Evolutionary conservation across 2,888 invertebrate species (phyloP).

Genomic region (Scrobipalpa atriplicella): DNA sequence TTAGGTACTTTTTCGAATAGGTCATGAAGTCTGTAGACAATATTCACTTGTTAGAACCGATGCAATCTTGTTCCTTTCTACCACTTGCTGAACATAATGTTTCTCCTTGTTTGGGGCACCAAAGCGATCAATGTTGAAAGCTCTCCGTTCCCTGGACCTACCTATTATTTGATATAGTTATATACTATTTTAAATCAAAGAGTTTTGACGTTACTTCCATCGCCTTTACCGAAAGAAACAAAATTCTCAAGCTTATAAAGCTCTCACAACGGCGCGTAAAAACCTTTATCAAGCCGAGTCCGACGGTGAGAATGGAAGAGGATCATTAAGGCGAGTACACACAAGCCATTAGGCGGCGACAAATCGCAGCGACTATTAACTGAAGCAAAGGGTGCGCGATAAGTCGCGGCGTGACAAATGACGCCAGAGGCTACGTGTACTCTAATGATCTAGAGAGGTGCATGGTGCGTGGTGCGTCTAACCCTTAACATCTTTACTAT

Average conservation of each 20-base stretch:
- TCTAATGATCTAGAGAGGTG: conserved; percentile 61
- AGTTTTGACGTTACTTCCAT: background rate
- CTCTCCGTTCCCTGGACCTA: too few relatives aligned
- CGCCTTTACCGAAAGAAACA: background rate
- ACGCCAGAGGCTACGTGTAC: conserved; percentile 38
- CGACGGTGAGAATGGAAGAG: conserved; percentile 10
- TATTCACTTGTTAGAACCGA: too few relatives aligned
- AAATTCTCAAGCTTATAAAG: background rate
- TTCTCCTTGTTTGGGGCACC: too few relatives aligned
- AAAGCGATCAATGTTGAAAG: too few relatives aligned
- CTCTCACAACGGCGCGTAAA: background rate
- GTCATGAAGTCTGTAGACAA: too few relatives aligned
- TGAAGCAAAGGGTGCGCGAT: conserved; percentile 57
- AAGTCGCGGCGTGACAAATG: conserved; percentile 64
- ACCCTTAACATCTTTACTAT: background rate
- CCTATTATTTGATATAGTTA: too few relatives aligned
- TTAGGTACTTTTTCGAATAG: too few relatives aligned
- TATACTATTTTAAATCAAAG: too few relatives aligned
- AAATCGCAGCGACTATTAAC: conserved; percentile 58
- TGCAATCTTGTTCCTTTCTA: too few relatives aligned
- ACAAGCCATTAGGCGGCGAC: conserved; percentile 46
- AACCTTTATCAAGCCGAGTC: background rate
- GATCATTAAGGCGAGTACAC: conserved; percentile 44
- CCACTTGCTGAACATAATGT: too few relatives aligned
- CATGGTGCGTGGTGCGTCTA: conserved; percentile 26